Evolutionary conservation across 2,888 invertebrate species (phyloP), one percentile per base, ranked within the genome.

Genomic region (Polydrusus pterygomalis): DNA sequence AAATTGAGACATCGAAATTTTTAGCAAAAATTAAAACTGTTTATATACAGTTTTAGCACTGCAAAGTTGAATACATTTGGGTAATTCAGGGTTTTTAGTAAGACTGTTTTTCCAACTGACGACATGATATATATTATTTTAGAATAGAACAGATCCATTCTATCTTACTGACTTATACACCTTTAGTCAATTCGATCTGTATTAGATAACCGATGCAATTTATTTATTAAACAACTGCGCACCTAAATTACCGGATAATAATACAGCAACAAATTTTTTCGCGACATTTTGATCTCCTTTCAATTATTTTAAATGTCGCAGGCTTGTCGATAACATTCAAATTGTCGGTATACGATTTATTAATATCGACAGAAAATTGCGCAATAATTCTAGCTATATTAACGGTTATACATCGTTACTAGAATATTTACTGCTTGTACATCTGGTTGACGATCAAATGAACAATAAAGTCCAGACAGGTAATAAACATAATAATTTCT

Each of bases 271-370:
- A 54, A 2, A 54, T 3, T 54, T 60, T 60, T 60, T 38, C 1
- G 15, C 60, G 60, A 38, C 38, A 5, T 34, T 34, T 18, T 17
- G 10, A 10, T 43, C 30, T 30, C 40, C 47, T 64, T 63, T 63
- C n/a, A 13, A 25, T 1, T 3, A 64, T 64, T 45, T 25, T 20
- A 64, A 64, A 64, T 64, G 30, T 30, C 45, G 15, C 25, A 25
- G 63, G n/a, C 15, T 64, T 43, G 63, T 45, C 45, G 45, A 64
- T n/a, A 64, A 20, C 20, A 45, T 45, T 45, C 8, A 64, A 47
- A 45, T 47, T 64, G 20, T n/a, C 47, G 20, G 2, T n/a, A 45
- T n/a, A 15, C 40, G 40, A 43, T 63, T 63, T 63, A 63, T 60
- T 43, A 63, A 63, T 20, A 45, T 63, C 20, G 45, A 63, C 30